Percentiles rank a stretch among this genome's conserved stretches.
Conservation (phyloP, 2,113 vertebrate genomes). For the Aptenodytes forsteri region DNA sequence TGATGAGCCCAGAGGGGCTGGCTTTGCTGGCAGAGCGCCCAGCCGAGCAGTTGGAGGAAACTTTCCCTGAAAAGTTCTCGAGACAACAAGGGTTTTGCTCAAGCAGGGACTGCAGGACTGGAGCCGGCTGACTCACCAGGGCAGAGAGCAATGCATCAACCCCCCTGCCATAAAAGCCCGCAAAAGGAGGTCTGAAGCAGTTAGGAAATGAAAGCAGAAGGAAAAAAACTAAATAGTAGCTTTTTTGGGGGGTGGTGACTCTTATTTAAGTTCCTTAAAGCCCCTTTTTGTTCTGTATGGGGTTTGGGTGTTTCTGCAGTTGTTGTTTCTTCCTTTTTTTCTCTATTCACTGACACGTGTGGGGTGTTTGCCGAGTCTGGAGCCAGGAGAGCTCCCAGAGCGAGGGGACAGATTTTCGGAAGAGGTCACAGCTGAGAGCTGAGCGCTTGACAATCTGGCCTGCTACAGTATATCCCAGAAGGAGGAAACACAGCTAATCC, state of each 20-base stretch:
- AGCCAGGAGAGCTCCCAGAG: not conserved
- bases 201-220: not conserved
- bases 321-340: not conserved
- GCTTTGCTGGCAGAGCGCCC: not conserved
- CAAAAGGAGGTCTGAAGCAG: not conserved
- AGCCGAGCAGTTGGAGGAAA: not conserved
- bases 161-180: not conserved
- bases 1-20: constrained; percentile 49
- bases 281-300: not conserved
- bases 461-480: not conserved
- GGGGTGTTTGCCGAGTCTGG: not conserved
- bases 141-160: not conserved
- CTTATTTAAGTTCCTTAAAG: not conserved
- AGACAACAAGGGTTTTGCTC: not conserved
- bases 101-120: not conserved
- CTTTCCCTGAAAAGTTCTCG: not conserved
- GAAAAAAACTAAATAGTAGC: rapidly evolving
- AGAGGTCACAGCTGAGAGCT: not conserved
- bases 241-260: not conserved
- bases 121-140: rapidly evolving
- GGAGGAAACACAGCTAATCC: not conserved
- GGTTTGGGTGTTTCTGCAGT: not conserved
- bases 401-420: not conserved
- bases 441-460: not conserved
- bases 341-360: not conserved